These are phyloP conservation scores for Orthonevra nobilis DNA, from an alignment of 2,888 invertebrate species.

Conservation along the genomic window DNA sequence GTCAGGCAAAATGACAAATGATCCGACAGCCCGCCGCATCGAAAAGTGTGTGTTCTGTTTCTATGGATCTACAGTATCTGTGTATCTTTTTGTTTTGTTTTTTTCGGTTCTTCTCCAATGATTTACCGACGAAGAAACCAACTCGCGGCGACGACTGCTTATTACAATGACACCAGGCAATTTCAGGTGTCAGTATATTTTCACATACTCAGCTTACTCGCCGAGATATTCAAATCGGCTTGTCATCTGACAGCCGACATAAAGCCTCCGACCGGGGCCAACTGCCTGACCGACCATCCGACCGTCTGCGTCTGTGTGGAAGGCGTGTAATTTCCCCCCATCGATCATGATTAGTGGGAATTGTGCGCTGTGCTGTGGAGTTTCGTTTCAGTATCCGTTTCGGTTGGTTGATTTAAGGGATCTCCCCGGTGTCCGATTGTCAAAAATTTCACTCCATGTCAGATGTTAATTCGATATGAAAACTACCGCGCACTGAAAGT, in stretches of 20 bases:
- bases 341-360: constrained; percentile 69
- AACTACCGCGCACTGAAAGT: constrained; percentile 14
- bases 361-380: constrained; percentile 24
- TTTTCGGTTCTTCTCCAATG: too few relatives aligned
- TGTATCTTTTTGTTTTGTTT: constrained; percentile 21
- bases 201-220: constrained; percentile 49
- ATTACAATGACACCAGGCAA: constrained; percentile 51
- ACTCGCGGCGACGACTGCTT: constrained; percentile 28
- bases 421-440: constrained; percentile 60
- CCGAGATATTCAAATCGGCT: constrained; percentile 62
- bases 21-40: constrained; percentile 46
- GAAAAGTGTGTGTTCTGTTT: constrained; percentile 30
- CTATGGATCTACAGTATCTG: too few relatives aligned
- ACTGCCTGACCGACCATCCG: constrained; percentile 24
- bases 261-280: constrained; percentile 43
- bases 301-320: constrained; percentile 24
- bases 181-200: constrained; percentile 67
- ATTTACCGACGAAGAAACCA: constrained; percentile 20
- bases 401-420: constrained; percentile 60
- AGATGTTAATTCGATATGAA: constrained; percentile 57
- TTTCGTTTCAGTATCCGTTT: constrained; percentile 25
- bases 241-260: constrained; percentile 62
- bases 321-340: constrained; percentile 63
- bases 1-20: constrained; percentile 65
- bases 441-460: constrained; percentile 64